These are phyloP conservation scores for Sarcophilus harrisii DNA, from an alignment of 2,797 vertebrate species.

Conservation along the genomic window DNA sequence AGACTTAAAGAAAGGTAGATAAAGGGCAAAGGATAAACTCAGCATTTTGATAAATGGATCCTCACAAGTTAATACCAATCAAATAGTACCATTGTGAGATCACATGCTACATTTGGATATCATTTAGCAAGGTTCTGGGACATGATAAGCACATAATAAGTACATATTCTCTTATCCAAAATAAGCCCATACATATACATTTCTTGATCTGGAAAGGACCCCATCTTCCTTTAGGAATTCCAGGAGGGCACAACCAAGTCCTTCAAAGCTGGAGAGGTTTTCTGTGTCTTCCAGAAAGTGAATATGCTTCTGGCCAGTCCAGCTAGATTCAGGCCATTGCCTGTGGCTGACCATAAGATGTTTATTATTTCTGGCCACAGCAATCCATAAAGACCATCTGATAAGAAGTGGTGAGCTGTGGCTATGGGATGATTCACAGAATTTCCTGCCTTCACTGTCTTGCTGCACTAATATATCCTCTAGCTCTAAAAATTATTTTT, in stretches of 20 bases:
- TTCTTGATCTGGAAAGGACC: background rate
- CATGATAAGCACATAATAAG: background rate
- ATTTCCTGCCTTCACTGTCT: background rate
- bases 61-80: background rate
- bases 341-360: background rate
- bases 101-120: background rate
- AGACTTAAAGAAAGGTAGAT: background rate
- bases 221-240: background rate
- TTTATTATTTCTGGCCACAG: background rate
- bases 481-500: background rate
- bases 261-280: background rate
- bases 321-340: background rate
- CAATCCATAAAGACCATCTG: background rate
- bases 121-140: background rate
- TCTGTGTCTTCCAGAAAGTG: background rate
- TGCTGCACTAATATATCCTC: background rate
- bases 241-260: background rate
- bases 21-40: background rate
- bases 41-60: background rate
- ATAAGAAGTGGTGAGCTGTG: background rate
- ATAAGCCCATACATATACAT: background rate
- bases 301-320: background rate
- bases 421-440: background rate
- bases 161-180: background rate
- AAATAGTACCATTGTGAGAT: background rate